These are phyloP conservation scores for Eristalinus sepulchralis DNA, from an alignment of 2,888 invertebrate genomes.

Conservation along the genomic window DNA sequence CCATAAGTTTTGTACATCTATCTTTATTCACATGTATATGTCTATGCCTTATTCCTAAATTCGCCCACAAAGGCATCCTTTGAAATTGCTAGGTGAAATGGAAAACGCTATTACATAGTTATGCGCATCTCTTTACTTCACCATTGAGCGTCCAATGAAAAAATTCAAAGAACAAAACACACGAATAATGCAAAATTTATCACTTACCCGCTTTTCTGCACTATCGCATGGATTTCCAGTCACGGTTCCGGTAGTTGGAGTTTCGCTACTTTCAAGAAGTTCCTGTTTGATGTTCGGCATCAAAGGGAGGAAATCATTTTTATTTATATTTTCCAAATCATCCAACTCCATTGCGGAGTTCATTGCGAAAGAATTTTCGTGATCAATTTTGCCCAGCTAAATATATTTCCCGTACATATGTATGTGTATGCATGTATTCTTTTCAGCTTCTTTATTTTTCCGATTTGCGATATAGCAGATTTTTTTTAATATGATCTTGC, in stretches of 20 bases:
- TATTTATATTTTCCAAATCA: constrained; percentile 79
- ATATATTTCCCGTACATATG: constrained; percentile 48
- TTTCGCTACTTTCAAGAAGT: constrained; percentile 77
- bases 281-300: constrained; percentile 80
- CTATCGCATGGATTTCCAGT: constrained; percentile 80
- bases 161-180: not conserved
- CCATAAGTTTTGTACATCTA: constrained; percentile 11
- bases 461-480: not conserved
- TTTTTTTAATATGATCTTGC: not conserved
- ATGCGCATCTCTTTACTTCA: constrained; percentile 40
- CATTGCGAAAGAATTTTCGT: constrained; percentile 63
- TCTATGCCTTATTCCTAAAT: not conserved
- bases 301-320: constrained; percentile 79
- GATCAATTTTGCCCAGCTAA: constrained; percentile 37
- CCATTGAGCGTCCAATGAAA: constrained; percentile 21
- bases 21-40: not conserved
- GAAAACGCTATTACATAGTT: constrained; percentile 18
- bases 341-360: constrained; percentile 78
- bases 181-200: constrained; percentile 15
- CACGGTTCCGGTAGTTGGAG: constrained; percentile 73
- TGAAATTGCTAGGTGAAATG: constrained; percentile 7
- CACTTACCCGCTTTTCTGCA: constrained; percentile 80
- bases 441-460: not conserved
- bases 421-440: constrained; percentile 20
- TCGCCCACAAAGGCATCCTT: constrained; percentile 3